Base-by-base conservation (phyloP, 1,140 invertebrate species). In the Pseudachorutes palmiensis region DNA sequence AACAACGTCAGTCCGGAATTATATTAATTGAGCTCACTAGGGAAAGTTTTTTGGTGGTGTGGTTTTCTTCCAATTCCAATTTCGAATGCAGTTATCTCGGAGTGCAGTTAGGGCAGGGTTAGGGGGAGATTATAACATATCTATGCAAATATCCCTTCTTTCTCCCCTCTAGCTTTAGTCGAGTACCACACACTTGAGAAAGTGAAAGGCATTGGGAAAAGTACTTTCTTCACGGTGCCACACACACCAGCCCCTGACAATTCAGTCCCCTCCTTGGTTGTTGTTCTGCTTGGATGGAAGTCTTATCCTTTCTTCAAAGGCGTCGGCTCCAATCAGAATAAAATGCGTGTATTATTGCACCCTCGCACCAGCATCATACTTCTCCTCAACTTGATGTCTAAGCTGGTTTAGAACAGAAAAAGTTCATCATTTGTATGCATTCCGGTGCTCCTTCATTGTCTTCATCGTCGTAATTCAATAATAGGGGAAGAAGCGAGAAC, bases 381-480 rank as follows among this genome's bases (percentile, higher is more conserved):
- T 24, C 33, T 62, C n/a, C 61, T 41, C 5, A 24, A 22, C 30
- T 1, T 2, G n/a, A n/a, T 26, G 9, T 24, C 49, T 36, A 33
- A 62, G 51, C 26, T n/a, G n/a, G n/a, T n/a, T n/a, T 22, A 30
- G 24, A 65, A 71, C 55, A 62, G 66, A 22, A 55, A 55, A 55
- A 55, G 36, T 5, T 19, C 33, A 28, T 45, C 58, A 72, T 72
- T 72, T 68, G 71, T 70, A 72, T 72, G 68, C 71, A 72, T 72
- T n/a, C 71, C 49, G 5, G 24, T 12, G 62, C 30, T 63, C 65
- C 41, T 62, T 68, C 71, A 70, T 72, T 70, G 71, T 72, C 66
- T 67, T 68, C 14, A 24, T 62, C 49, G n/a, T n/a, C n/a, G n/a
- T 72, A 72, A 72, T 72, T 72, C 59, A 72, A 72, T 72, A 72